Percentiles rank a stretch among this genome's conserved stretches.
These are phyloP conservation scores for Aplysina aerophoba DNA, from an alignment of 37 sponge, comb jelly and placozoan species.

Conservation along the genomic window DNA sequence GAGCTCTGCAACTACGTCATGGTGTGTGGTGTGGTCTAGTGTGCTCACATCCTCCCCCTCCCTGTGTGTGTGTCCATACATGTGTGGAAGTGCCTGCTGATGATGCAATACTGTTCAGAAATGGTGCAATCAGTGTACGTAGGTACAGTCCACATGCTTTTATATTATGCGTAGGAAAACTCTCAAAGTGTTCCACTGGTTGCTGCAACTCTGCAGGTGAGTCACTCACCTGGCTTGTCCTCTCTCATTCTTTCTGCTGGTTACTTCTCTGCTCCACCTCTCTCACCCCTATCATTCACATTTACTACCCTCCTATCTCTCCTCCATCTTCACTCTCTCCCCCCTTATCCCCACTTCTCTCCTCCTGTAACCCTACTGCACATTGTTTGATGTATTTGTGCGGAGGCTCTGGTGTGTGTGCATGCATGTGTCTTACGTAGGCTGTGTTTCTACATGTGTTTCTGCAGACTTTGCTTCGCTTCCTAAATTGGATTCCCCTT, in stretches of 20 bases:
- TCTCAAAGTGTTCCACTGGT: constrained; percentile 81
- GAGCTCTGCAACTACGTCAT: constrained; percentile 90
- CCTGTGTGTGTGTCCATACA: not conserved
- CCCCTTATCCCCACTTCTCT: not conserved
- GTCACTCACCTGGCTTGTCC: not conserved
- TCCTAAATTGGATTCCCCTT: constrained; percentile 98
- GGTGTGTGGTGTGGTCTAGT: constrained; percentile 42
- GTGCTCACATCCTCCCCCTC: not conserved
- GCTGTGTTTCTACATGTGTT: not conserved
- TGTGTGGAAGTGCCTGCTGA: not conserved
- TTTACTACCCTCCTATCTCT: not conserved
- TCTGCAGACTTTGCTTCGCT: constrained; percentile 78
- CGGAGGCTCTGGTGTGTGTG: too few species aligned
- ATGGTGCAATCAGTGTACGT: too few species aligned
- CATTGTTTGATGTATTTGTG: too few species aligned
- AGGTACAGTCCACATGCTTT: not conserved
- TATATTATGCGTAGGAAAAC: constrained; percentile 63
- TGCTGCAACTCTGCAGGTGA: constrained; percentile 64
- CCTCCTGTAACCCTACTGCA: too few species aligned
- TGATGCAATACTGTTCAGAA: too few species aligned
- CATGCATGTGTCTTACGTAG: too few species aligned
- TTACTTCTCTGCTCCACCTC: not conserved
- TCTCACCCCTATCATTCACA: not conserved
- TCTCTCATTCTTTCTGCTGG: not conserved
- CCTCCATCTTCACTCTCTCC: too few species aligned